Evolutionary conservation across 2,113 vertebrate species (phyloP), one percentile per base, ranked within the genome.

Genomic region (Columba janthina): DNA sequence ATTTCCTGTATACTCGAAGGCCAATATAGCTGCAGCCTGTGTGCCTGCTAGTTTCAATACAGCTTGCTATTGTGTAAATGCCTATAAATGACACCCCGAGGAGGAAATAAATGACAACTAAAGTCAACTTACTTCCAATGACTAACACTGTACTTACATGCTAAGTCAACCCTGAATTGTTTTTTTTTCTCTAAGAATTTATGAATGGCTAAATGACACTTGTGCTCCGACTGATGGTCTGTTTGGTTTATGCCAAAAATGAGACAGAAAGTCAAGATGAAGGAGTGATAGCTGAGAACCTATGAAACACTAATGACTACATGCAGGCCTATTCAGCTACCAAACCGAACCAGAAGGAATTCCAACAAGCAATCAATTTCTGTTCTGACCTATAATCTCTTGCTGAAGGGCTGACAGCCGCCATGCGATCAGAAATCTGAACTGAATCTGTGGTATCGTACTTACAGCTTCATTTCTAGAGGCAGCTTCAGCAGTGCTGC

Each of bases 1-100:
- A 95, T 93, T 94, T 87, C 93, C 62, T 56, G n/a, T 25, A 20
- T 42, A 28, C 36, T 92, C 57, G 58, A 60, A 94, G 57, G 75
- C 25, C 71, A 76, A 32, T 1, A 24, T 34, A 83, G 62, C 51
- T n/a, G 12, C 50, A 81, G 72, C 65, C 46, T 34, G 34, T 69
- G 19, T 15, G 46, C 88, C 12, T 10, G 11, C 15, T 7, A 4
- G 20, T 64, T 77, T 34, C 36, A 79, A 15, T 44, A 36, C 1
- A 54, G 38, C 51, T 66, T 74, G 31, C 18, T 93, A 7, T 69
- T 81, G 32, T 48, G 9, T 56, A 64, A 88, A 76, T 88, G 56
- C 28, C 48, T 86, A 22, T 51, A 61, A 64, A n/a, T 21, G 57
- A 77, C 60, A 69, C 32, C 60, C 56, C 0, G 2, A 90, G 51